Percentiles rank a stretch among this genome's conserved stretches.
Evolutionary conservation across 1,140 invertebrate genomes (phyloP).

Genomic region (Drosophila mauritiana): DNA sequence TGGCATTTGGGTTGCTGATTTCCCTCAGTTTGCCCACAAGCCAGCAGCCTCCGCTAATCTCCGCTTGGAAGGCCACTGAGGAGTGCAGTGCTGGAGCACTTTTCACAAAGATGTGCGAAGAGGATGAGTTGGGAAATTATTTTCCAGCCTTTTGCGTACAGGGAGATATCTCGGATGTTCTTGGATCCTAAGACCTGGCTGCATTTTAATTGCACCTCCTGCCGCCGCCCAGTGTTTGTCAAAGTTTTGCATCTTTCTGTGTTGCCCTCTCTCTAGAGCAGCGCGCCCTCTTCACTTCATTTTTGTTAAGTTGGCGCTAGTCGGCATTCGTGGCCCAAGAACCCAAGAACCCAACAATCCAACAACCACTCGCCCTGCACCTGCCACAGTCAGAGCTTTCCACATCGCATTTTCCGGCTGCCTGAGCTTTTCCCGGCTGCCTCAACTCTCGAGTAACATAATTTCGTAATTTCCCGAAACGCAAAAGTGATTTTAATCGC

Average conservation of each 20-base stretch:
- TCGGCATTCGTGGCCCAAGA: no score
- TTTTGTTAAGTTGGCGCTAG: slow-evolving; percentile 40
- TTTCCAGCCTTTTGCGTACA: slow-evolving; percentile 63
- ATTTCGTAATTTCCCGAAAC: slow-evolving; percentile 76
- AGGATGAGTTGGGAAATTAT: slow-evolving; percentile 60
- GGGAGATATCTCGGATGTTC: neutral
- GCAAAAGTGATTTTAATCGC: slow-evolving; percentile 80
- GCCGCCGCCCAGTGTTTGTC: slow-evolving; percentile 17
- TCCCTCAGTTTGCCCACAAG: neutral
- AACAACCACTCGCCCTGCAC: slow-evolving; percentile 25
- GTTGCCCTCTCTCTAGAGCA: slow-evolving; percentile 16
- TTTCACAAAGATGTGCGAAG: slow-evolving; percentile 40
- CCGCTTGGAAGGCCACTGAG: slow-evolving; percentile 44
- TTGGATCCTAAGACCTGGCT: slow-evolving; percentile 29
- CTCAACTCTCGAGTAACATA: slow-evolving; percentile 67
- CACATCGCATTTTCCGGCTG: slow-evolving; percentile 68
- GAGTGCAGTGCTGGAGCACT: slow-evolving; percentile 32
- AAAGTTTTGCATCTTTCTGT: slow-evolving; percentile 56
- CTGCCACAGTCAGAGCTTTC: slow-evolving; percentile 47
- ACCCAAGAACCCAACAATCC: no score
- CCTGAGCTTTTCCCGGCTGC: slow-evolving; percentile 31
- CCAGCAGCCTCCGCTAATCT: slow-evolving; percentile 18
- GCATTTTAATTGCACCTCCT: slow-evolving; percentile 67
- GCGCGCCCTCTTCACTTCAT: slow-evolving; percentile 19
- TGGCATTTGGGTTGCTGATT: slow-evolving; percentile 38